Evolutionary conservation across 2,113 vertebrate species (phyloP), one percentile per base, ranked within the genome.

Genomic region (Patagioenas fasciata): DNA sequence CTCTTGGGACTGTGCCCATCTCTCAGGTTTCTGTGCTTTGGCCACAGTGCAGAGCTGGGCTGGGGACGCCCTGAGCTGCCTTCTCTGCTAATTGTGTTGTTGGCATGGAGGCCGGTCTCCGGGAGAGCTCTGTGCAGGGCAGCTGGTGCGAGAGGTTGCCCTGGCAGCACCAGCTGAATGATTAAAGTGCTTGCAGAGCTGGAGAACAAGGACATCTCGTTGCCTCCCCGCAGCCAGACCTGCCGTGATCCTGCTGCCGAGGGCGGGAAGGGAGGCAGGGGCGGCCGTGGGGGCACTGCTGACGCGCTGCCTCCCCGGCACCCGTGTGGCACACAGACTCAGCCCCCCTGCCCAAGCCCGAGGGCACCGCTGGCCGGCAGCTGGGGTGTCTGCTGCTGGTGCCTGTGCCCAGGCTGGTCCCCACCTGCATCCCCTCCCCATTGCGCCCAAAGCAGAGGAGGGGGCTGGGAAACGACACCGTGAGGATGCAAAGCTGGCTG

Each of bases 251-350:
- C 24, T 0, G 1, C 64, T 62, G 24, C 85, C 1, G 2, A 28
- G 57, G 12, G 50, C 70, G 50, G 71, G 25, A 8, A 40, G 62
- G 32, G 62, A 51, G 34, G 36, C 53, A n/a, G 44, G 53, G 54
- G 50, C 31, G 24, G n/a, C 13, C 51, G 47, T 32, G 47, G 5
- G 24, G 32, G 48, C 13, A 10, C 11, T 79, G 34, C 42, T n/a
- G 42, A 32, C 42, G n/a, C 15, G 10, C 72, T 42, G n/a, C 0
- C 1, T 8, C 29, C 36, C 57, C 64, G 0, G 38, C 15, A 2
- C 18, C 6, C n/a, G 7, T 31, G 16, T 28, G 44, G n/a, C 36
- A 58, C 54, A n/a, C 25, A 20, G 71, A 53, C 4, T 50, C 51
- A 48, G 9, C 5, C 25, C 40, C 40, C 3, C 0, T 38, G 44